A percentile compares a stretch with the other conserved stretches of the same genome.
These are phyloP conservation scores for Dendroctonus valens DNA, from an alignment of 1,140 invertebrate species.

Conservation along the genomic window DNA sequence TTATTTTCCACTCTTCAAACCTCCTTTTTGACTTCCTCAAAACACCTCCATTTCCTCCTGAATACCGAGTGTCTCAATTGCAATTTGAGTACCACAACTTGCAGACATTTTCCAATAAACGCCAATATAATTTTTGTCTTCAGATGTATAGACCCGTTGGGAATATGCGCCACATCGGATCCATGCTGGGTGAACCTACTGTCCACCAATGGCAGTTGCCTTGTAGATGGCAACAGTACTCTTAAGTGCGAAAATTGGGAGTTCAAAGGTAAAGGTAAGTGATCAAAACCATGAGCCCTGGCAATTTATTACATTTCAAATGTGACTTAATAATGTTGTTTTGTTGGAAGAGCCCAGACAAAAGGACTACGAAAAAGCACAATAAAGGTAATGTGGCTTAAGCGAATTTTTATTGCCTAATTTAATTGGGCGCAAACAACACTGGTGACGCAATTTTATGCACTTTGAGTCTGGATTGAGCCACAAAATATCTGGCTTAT, in stretches of 20 bases:
- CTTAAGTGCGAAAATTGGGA: conserved; percentile 64
- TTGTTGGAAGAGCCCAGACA: not conserved
- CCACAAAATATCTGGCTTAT: not conserved
- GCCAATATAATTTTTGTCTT: conserved; percentile 6
- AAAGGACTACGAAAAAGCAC: conserved; percentile 10
- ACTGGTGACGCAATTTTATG: no score
- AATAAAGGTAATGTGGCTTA: conserved; percentile 15
- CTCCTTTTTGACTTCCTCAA: no score
- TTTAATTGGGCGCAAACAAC: not conserved
- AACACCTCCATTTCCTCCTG: no score
- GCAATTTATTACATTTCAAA: no score
- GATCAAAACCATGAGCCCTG: not conserved
- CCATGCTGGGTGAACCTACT: conserved; percentile 43
- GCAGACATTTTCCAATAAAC: no score
- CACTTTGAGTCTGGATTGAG: no score
- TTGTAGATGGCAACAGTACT: conserved; percentile 1
- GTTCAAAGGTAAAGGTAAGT: conserved; percentile 60
- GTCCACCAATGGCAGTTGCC: conserved; percentile 38
- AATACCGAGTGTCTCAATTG: no score
- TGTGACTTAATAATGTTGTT: not conserved
- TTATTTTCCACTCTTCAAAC: no score
- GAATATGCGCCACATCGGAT: conserved; percentile 55
- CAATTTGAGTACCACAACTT: no score
- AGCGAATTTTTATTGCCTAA: conserved; percentile 21
- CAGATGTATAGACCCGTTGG: conserved; percentile 4